Conservation (phyloP, 2,797 vertebrate genomes). For the Hylomyscus alleni region DNA sequence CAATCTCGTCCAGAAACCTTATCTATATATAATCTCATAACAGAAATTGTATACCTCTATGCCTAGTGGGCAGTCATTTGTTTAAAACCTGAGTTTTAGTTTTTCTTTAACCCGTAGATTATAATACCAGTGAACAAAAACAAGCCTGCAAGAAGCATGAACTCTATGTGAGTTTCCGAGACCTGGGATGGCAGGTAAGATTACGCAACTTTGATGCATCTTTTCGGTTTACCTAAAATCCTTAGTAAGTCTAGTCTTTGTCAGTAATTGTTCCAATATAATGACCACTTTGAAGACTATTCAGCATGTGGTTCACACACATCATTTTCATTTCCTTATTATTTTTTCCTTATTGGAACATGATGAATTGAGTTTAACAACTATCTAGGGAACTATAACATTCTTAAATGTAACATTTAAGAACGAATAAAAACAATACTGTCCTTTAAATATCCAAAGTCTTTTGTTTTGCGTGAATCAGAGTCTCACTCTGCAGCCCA, state of each 20-base stretch:
- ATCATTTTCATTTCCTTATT: conserved; percentile 27
- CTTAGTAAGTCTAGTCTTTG: neutral
- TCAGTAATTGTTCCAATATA: neutral
- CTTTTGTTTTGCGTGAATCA: neutral
- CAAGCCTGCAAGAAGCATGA: conserved; percentile 99
- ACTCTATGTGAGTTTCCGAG: conserved; percentile 99
- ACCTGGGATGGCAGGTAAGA: conserved; percentile 99
- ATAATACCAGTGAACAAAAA: conserved; percentile 98
- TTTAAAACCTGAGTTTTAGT: conserved; percentile 14
- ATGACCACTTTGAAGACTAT: neutral
- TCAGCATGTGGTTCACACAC: neutral
- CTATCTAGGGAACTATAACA: neutral
- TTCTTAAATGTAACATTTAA: neutral
- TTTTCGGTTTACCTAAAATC: neutral
- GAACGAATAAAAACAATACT: neutral
- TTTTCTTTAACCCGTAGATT: conserved; percentile 90
- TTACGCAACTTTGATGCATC: neutral
- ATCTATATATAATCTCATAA: neutral
- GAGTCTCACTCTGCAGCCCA: neutral
- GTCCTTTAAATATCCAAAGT: neutral
- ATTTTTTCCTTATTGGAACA: neutral
- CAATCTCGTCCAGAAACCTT: neutral
- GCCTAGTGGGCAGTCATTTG: neutral
- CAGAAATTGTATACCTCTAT: neutral
- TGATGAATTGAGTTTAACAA: conserved; percentile 20